phyloP scores from a whole-genome alignment of 2,888 invertebrate genomes.

The Erpobdella octoculata region DNA sequence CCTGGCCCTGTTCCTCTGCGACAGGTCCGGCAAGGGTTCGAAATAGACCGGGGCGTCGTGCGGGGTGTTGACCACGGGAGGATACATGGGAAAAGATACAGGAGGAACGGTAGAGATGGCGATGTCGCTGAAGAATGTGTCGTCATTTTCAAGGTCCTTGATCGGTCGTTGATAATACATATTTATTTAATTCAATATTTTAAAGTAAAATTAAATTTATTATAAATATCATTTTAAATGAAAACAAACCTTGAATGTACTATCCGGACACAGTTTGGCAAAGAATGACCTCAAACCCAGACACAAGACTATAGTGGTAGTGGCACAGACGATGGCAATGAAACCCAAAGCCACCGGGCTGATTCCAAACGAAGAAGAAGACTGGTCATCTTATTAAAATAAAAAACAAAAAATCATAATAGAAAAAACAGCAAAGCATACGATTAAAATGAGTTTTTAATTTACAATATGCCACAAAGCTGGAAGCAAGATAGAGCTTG shows the following conservation, averaged over 20 bases:
- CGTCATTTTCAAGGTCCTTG: slow-evolving; percentile 13
- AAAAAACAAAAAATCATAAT: background rate
- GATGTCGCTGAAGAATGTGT: slow-evolving; percentile 28
- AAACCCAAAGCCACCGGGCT: background rate
- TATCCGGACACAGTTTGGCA: background rate
- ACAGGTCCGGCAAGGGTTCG: slow-evolving; percentile 48
- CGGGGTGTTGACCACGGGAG: slow-evolving; percentile 35
- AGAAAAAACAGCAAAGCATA: background rate
- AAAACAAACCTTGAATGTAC: slow-evolving; percentile 13
- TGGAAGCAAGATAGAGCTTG: too few relatives aligned
- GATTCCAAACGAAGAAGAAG: too few relatives aligned
- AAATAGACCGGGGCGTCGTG: slow-evolving; percentile 35
- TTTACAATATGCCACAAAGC: too few relatives aligned
- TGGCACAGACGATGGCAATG: background rate
- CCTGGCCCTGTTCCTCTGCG: slow-evolving; percentile 19
- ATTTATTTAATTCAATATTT: too few relatives aligned
- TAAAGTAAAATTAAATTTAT: background rate
- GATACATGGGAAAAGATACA: slow-evolving; percentile 37
- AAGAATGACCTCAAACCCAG: background rate
- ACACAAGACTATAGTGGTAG: background rate
- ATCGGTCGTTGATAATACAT: too few relatives aligned
- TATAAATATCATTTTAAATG: background rate
- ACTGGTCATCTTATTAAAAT: too few relatives aligned
- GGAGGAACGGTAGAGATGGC: slow-evolving; percentile 30
- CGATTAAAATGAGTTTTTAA: too few relatives aligned